Evolutionary conservation across 2,113 vertebrate genomes (phyloP).

Genomic region (Casuarius casuarius): DNA sequence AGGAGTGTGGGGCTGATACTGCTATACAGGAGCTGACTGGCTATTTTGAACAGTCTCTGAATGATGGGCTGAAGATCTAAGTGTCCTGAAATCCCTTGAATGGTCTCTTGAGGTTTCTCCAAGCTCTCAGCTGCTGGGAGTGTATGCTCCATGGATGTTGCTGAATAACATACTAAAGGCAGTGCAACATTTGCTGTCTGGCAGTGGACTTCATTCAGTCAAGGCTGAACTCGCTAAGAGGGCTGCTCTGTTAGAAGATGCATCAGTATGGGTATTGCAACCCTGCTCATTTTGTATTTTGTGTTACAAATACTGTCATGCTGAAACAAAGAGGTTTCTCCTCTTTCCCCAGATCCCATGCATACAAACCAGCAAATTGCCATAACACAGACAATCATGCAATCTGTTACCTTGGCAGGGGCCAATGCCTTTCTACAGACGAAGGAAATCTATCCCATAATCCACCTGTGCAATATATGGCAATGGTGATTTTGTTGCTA

Average conservation of each 20-base stretch:
- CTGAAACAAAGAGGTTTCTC: constrained; percentile 55
- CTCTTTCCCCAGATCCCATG: constrained; percentile 42
- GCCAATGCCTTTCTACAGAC: constrained; percentile 35
- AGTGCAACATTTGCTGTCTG: background rate
- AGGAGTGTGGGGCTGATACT: background rate
- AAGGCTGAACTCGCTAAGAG: background rate
- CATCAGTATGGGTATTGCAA: constrained; percentile 20
- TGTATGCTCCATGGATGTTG: background rate
- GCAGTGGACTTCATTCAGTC: background rate
- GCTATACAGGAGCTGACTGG: background rate
- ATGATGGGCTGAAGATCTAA: background rate
- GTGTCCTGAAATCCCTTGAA: background rate
- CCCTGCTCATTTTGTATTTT: background rate
- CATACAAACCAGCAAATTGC: constrained; percentile 59
- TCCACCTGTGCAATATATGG: constrained; percentile 51
- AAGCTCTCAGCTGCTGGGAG: background rate
- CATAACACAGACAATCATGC: constrained; percentile 38
- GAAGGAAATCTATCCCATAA: constrained; percentile 51
- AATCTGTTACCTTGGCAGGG: constrained; percentile 59
- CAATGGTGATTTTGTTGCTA: constrained; percentile 61
- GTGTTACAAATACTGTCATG: constrained; percentile 9
- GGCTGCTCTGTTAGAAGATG: background rate
- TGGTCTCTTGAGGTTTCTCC: background rate
- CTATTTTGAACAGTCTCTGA: background rate
- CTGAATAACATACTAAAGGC: background rate